Conservation (phyloP, 2,888 invertebrate genomes). For the Drosophila austrosaltans region DNA sequence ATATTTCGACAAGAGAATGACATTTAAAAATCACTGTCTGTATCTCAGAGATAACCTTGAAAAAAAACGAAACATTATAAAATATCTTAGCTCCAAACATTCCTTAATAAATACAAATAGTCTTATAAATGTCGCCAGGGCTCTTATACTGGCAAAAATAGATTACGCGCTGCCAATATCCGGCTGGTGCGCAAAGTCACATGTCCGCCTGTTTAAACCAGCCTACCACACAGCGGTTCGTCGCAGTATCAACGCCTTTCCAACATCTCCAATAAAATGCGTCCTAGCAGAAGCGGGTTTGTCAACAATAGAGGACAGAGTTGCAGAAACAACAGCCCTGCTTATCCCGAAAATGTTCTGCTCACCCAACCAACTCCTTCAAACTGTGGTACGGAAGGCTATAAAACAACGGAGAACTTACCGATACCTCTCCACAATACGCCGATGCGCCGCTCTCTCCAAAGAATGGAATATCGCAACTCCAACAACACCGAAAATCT, state of each 20-base stretch:
- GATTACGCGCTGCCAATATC: constrained; percentile 17
- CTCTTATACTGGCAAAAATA: no score
- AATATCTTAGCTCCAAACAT: constrained; percentile 29
- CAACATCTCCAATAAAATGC: constrained; percentile 2
- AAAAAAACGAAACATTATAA: constrained; percentile 35
- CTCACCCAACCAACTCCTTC: no score
- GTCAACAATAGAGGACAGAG: constrained; percentile 1
- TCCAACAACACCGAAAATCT: neutral
- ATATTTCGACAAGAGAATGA: no score
- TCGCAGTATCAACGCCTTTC: neutral
- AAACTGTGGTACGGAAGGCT: no score
- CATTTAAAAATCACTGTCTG: no score
- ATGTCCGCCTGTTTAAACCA: no score
- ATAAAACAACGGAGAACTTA: no score
- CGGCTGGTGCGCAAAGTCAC: neutral
- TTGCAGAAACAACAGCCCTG: neutral
- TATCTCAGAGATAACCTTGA: constrained; percentile 20
- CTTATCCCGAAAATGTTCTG: no score
- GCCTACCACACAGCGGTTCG: neutral
- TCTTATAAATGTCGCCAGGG: constrained; percentile 19
- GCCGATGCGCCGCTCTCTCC: neutral
- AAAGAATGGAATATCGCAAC: neutral
- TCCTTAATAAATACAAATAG: constrained; percentile 13
- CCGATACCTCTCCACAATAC: no score
- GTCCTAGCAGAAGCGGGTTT: neutral